Evolutionary conservation across 2,113 vertebrate species (phyloP).

Genomic region (Struthidea cinerea): DNA sequence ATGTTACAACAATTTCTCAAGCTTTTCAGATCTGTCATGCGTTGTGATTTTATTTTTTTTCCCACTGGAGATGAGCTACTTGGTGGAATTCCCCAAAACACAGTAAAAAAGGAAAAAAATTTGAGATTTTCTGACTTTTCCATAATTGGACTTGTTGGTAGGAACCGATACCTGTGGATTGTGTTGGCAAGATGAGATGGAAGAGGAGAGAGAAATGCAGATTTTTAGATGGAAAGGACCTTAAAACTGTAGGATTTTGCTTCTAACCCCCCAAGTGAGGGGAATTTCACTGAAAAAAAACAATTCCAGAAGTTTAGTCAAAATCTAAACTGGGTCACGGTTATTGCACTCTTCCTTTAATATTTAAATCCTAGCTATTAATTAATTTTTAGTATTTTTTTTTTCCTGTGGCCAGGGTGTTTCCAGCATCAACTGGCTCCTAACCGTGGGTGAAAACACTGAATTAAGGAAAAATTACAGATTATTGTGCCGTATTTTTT

Average conservation of each 20-base stretch:
- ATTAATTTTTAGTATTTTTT: not conserved
- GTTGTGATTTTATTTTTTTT: not conserved
- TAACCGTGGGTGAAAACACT: not conserved
- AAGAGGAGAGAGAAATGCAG: not conserved
- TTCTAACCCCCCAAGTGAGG: accelerated
- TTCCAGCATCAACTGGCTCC: not conserved
- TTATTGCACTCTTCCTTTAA: accelerated
- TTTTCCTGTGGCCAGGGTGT: accelerated
- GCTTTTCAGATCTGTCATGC: not conserved
- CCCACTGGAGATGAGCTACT: not conserved
- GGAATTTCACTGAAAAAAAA: not conserved
- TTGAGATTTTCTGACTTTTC: not conserved
- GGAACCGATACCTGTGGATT: accelerated
- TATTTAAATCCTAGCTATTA: not conserved
- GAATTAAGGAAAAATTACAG: slow-evolving; percentile 71
- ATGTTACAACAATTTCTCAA: not conserved
- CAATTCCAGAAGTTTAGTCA: not conserved
- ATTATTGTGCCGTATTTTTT: slow-evolving; percentile 35
- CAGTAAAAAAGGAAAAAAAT: not conserved
- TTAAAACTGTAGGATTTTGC: not conserved
- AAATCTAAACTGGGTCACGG: not conserved
- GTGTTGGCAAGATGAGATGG: not conserved
- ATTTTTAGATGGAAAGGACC: not conserved
- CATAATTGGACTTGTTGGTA: accelerated
- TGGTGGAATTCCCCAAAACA: not conserved